Evolutionary conservation across 92 coral and sea anemone genomes (phyloP).

Genomic region (Phenganax subtilis): DNA sequence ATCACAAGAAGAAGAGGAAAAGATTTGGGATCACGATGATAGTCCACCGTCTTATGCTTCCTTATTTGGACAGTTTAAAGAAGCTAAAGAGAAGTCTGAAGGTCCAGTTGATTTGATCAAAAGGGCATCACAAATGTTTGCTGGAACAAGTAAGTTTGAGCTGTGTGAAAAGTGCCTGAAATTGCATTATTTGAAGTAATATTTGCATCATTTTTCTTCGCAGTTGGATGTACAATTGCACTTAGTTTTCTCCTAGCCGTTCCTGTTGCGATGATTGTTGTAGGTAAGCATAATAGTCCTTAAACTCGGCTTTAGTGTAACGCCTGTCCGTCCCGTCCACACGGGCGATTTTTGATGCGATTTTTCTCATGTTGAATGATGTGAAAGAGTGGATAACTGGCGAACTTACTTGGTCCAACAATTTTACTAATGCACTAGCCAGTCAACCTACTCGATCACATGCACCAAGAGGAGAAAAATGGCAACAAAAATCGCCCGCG

Average conservation of each 20-base stretch:
- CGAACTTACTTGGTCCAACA: no score
- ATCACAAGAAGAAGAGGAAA: slow-evolving; percentile 72
- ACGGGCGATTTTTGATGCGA: no score
- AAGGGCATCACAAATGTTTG: slow-evolving; percentile 82
- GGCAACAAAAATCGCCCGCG: no score
- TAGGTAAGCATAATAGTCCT: slow-evolving; percentile 59
- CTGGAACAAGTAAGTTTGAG: slow-evolving; percentile 89
- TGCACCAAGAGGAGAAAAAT: no score
- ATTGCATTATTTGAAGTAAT: no score
- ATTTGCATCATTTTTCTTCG: slow-evolving; percentile 16
- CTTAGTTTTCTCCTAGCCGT: slow-evolving; percentile 85
- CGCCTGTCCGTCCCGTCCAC: no score
- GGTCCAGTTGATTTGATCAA: slow-evolving; percentile 92
- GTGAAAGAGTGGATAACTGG: no score
- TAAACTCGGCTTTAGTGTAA: no score
- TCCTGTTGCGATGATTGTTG: slow-evolving; percentile 95
- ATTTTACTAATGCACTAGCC: no score
- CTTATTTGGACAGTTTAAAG: slow-evolving; percentile 90
- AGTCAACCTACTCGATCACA: no score
- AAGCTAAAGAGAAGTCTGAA: slow-evolving; percentile 93
- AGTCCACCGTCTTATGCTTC: slow-evolving; percentile 84
- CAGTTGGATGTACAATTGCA: slow-evolving; percentile 97
- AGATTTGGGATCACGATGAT: slow-evolving; percentile 77
- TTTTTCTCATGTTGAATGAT: no score
- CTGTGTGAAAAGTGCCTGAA: neutral